Evolutionary conservation across 2,888 invertebrate genomes (phyloP).

Genomic region (Nomada goodeniana): DNA sequence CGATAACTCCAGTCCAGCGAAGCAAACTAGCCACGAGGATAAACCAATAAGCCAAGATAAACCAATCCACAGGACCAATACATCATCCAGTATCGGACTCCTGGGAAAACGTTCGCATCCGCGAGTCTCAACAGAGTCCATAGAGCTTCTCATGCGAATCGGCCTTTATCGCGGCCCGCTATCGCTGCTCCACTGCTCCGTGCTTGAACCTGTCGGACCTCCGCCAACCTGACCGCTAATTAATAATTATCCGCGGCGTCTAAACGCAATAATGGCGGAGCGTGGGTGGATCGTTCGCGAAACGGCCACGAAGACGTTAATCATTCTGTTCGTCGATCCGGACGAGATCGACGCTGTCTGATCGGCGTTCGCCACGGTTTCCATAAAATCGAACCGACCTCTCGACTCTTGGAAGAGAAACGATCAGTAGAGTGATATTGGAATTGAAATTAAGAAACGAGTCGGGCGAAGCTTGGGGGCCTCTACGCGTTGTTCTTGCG

Average conservation of each 20-base stretch:
- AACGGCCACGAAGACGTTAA: slow-evolving; percentile 65
- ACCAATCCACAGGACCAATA: background rate
- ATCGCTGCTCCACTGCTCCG: slow-evolving; percentile 52
- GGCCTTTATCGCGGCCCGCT: slow-evolving; percentile 43
- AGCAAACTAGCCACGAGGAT: background rate
- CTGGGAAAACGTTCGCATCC: slow-evolving; percentile 1
- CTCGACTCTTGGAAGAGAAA: slow-evolving; percentile 43
- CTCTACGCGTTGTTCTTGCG: background rate
- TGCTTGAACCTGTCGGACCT: slow-evolving; percentile 53
- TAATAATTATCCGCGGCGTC: slow-evolving; percentile 64
- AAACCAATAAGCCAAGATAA: background rate
- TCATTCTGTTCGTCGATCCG: slow-evolving; percentile 70
- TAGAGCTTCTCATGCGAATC: slow-evolving; percentile 13
- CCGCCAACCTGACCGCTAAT: slow-evolving; percentile 55
- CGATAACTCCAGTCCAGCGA: slow-evolving; percentile 1
- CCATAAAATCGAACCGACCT: slow-evolving; percentile 48
- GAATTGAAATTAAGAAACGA: slow-evolving; percentile 1
- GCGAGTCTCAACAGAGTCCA: background rate
- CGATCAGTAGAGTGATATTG: background rate
- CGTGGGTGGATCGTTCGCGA: slow-evolving; percentile 63
- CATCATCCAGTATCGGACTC: background rate
- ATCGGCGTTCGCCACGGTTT: slow-evolving; percentile 44
- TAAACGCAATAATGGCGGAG: slow-evolving; percentile 37
- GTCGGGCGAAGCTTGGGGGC: too few relatives aligned
- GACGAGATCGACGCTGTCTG: slow-evolving; percentile 61